phyloP scores from a whole-genome alignment of 1,140 invertebrate genomes.

The Mya arenaria region DNA sequence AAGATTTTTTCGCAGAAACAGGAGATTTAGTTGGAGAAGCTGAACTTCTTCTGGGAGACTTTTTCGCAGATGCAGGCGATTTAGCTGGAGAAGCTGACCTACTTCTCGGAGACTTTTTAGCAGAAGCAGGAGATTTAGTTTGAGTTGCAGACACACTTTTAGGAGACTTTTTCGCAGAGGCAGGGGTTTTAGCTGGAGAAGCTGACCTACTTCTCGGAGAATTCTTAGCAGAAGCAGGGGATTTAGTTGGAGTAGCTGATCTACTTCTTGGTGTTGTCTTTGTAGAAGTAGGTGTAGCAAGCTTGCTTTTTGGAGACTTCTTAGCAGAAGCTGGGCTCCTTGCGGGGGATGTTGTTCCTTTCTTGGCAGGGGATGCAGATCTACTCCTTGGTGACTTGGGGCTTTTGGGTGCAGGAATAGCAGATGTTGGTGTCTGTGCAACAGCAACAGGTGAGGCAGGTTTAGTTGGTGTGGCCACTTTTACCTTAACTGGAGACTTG shows the following conservation, averaged over 20 bases:
- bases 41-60: slow-evolving; percentile 5
- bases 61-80: slow-evolving; percentile 1
- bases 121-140: slow-evolving; percentile 12
- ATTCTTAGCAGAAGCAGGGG: not conserved
- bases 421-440: slow-evolving; percentile 9
- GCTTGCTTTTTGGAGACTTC: slow-evolving; percentile 11
- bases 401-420: slow-evolving; percentile 49
- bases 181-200: slow-evolving; percentile 41
- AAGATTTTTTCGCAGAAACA: not conserved
- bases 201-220: slow-evolving; percentile 37
- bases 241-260: not conserved
- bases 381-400: not conserved
- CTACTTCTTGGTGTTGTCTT: not conserved
- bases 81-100: not conserved
- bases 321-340: slow-evolving; percentile 9
- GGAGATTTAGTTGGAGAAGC: not conserved
- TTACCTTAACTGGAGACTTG: not conserved
- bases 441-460: not conserved
- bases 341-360: not conserved
- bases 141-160: not conserved
- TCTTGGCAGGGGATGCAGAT: slow-evolving; percentile 3
- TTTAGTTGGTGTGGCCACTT: too few relatives aligned
- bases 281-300: slow-evolving; percentile 7
- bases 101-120: slow-evolving; percentile 17
- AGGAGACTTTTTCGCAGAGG: not conserved